These are phyloP conservation scores for Tachina grossa DNA, from an alignment of 2,888 invertebrate genomes.

Conservation along the genomic window DNA sequence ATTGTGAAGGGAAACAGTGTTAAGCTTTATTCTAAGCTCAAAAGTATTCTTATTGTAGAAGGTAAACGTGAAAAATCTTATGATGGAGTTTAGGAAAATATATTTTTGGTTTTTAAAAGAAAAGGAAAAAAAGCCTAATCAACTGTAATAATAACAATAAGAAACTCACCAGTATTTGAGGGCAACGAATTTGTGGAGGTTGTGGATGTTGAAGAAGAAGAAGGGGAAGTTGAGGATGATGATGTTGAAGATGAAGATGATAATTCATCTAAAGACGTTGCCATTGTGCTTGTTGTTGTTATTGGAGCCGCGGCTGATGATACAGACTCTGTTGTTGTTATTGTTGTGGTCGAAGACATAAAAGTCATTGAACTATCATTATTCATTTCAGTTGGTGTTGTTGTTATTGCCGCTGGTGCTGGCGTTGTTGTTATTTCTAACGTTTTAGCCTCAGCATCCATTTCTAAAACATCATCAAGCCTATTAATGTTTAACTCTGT, in stretches of 20 bases:
- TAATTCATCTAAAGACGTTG: slow-evolving; percentile 59
- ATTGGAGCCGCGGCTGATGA: slow-evolving; percentile 61
- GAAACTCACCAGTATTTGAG: slow-evolving; percentile 68
- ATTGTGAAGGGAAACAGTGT: slow-evolving; percentile 33
- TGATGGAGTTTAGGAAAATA: slow-evolving; percentile 44
- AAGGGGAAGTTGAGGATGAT: neutral
- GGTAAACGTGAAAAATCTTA: slow-evolving; percentile 32
- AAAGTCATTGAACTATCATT: slow-evolving; percentile 75
- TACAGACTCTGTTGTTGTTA: slow-evolving; percentile 40
- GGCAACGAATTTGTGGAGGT: slow-evolving; percentile 51
- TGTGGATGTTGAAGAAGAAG: slow-evolving; percentile 29
- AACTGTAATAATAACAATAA: slow-evolving; percentile 42
- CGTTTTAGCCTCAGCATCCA: slow-evolving; percentile 61
- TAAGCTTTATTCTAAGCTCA: neutral
- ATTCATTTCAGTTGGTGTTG: slow-evolving; percentile 55
- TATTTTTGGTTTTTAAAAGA: slow-evolving; percentile 18
- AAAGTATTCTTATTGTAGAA: neutral
- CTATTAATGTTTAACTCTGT: slow-evolving; percentile 45
- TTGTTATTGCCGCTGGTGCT: slow-evolving; percentile 35
- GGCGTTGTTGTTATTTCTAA: slow-evolving; percentile 56
- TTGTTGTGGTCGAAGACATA: slow-evolving; percentile 52
- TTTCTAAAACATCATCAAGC: slow-evolving; percentile 60
- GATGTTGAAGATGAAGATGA: slow-evolving; percentile 48
- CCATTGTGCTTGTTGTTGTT: slow-evolving; percentile 44
- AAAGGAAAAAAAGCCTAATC: slow-evolving; percentile 9